Conservation (phyloP, 2,888 invertebrate species). For the Pycnomerus fuliginosus region DNA sequence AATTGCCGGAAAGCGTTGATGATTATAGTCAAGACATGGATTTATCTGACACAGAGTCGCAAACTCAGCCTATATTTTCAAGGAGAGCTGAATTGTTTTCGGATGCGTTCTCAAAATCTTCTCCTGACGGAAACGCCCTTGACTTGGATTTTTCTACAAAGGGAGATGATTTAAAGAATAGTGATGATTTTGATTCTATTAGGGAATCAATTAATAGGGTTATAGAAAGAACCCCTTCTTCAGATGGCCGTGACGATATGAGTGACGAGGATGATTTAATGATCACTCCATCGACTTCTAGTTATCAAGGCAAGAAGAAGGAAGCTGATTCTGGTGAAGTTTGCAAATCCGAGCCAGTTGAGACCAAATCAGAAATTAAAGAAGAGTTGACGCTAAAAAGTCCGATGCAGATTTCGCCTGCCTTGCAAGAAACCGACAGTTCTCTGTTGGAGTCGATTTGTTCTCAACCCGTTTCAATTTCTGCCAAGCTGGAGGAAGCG, state of each 20-base stretch:
- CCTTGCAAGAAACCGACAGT: conserved; percentile 50
- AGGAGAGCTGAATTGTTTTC: conserved; percentile 63
- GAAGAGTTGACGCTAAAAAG: conserved; percentile 26
- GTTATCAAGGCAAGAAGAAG: conserved; percentile 35
- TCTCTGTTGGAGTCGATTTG: conserved; percentile 47
- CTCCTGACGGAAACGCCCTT: conserved; percentile 57
- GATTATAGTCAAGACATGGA: conserved; percentile 63
- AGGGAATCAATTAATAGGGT: conserved; percentile 19
- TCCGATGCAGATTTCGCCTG: conserved; percentile 44
- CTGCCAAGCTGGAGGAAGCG: conserved; percentile 42
- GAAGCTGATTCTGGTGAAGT: conserved; percentile 30
- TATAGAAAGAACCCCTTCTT: conserved; percentile 17
- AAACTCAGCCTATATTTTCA: conserved; percentile 59
- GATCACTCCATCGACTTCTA: conserved; percentile 43
- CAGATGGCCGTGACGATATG: conserved; percentile 53
- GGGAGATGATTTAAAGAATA: conserved; percentile 38
- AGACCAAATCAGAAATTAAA: conserved; percentile 17
- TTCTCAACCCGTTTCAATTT: conserved; percentile 38
- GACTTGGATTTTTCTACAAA: conserved; percentile 41
- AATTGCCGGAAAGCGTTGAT: conserved; percentile 45
- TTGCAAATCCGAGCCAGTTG: conserved; percentile 29
- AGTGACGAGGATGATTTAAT: conserved; percentile 49
- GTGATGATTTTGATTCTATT: conserved; percentile 17
- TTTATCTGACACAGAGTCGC: conserved; percentile 64
- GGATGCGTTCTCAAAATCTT: conserved; percentile 60